These are phyloP conservation scores for Brachionus paranguensis DNA, from an alignment of 1,140 invertebrate species.

Conservation along the genomic window DNA sequence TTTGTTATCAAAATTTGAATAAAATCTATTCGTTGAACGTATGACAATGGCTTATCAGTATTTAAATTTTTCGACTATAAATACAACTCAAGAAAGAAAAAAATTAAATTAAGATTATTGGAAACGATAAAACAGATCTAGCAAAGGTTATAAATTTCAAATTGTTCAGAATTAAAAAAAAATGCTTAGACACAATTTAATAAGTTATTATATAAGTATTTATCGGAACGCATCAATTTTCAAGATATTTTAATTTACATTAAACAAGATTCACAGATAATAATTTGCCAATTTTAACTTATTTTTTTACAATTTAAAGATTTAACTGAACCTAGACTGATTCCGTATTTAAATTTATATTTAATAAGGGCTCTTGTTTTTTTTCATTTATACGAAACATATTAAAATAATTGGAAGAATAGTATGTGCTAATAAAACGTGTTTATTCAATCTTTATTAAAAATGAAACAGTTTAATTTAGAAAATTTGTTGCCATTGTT, in stretches of 20 bases:
- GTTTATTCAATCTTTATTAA: conserved; percentile 22
- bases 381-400: neutral
- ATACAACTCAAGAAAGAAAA: neutral
- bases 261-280: neutral
- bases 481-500: conserved; percentile 26
- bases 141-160: conserved; percentile 33
- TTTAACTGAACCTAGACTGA: neutral
- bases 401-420: conserved; percentile 28
- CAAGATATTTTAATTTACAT: neutral
- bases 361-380: neutral
- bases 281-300: neutral
- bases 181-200: neutral
- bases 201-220: conserved; percentile 24
- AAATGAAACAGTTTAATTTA: conserved; percentile 31
- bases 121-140: neutral
- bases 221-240: conserved; percentile 1
- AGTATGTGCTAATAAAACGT: conserved; percentile 24
- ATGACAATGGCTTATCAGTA: neutral
- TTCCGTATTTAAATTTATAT: neutral
- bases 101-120: neutral
- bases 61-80: neutral
- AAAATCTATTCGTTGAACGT: neutral
- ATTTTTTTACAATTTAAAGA: neutral
- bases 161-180: neutral
- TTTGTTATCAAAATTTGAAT: neutral